Evolutionary conservation across 2,888 invertebrate species (phyloP).

Genomic region (Nomada flava): DNA sequence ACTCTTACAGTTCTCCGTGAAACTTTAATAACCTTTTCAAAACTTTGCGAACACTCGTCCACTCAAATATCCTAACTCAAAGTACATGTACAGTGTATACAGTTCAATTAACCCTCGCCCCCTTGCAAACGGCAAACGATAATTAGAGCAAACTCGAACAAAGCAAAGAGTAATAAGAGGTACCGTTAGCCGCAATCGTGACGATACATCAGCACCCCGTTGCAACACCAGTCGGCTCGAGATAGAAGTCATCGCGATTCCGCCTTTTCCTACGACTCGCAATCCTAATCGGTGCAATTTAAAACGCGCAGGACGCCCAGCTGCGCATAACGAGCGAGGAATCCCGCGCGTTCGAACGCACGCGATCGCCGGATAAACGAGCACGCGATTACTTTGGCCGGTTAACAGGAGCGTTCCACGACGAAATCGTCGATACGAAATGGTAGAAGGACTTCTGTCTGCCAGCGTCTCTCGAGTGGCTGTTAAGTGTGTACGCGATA

Average conservation of each 20-base stretch:
- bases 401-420: slow-evolving; percentile 54
- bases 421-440: slow-evolving; percentile 26
- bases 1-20: neutral
- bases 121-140: neutral
- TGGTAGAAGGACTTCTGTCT: slow-evolving; percentile 19
- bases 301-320: slow-evolving; percentile 19
- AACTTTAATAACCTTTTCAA: neutral
- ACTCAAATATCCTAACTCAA: too few species aligned
- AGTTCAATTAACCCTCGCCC: too few species aligned
- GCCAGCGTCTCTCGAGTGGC: slow-evolving; percentile 43
- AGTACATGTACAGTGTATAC: too few species aligned
- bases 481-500: slow-evolving; percentile 37
- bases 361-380: slow-evolving; percentile 51
- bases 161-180: neutral
- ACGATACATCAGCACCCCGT: neutral
- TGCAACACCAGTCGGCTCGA: neutral
- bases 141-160: neutral
- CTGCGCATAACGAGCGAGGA: slow-evolving; percentile 25
- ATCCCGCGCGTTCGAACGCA: slow-evolving; percentile 36
- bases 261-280: slow-evolving; percentile 5
- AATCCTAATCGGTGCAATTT: slow-evolving; percentile 31
- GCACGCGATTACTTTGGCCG: slow-evolving; percentile 58
- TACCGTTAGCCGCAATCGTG: neutral
- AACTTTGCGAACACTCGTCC: too few species aligned
- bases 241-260: slow-evolving; percentile 8